Conservation (phyloP, 2,888 invertebrate genomes). For the Lasioglossum zephyrum region DNA sequence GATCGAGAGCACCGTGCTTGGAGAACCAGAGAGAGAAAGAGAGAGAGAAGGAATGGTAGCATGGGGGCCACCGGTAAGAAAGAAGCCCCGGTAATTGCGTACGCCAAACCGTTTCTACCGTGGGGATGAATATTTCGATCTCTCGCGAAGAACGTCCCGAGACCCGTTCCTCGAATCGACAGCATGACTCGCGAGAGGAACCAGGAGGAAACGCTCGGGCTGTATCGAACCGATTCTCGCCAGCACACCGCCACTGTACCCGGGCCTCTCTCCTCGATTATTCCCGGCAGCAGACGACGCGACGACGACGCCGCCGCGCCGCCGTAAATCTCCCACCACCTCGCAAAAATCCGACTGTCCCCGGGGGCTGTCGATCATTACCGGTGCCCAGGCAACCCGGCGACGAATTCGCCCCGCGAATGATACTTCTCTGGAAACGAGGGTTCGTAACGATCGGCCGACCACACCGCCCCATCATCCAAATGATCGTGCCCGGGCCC, state of each 20-base stretch:
- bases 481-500: slow-evolving; percentile 39
- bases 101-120: slow-evolving; percentile 73
- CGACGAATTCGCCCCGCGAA: slow-evolving; percentile 35
- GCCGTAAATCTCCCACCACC: slow-evolving; percentile 17
- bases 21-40: not conserved
- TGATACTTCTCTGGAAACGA: slow-evolving; percentile 16
- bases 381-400: not conserved
- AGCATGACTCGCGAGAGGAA: slow-evolving; percentile 61
- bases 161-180: slow-evolving; percentile 60
- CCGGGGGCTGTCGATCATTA: slow-evolving; percentile 39
- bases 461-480: not conserved
- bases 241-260: not conserved
- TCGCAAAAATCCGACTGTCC: slow-evolving; percentile 5
- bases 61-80: slow-evolving; percentile 68
- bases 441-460: not conserved
- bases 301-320: not conserved
- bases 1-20: not conserved
- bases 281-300: not conserved
- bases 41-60: slow-evolving; percentile 47
- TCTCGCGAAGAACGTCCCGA: slow-evolving; percentile 43
- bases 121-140: slow-evolving; percentile 76
- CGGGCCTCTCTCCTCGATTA: not conserved
- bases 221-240: slow-evolving; percentile 57
- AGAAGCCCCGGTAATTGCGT: slow-evolving; percentile 70
- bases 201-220: slow-evolving; percentile 31